Conservation (phyloP, 1,140 invertebrate genomes). For the Babylonia areolata region DNA sequence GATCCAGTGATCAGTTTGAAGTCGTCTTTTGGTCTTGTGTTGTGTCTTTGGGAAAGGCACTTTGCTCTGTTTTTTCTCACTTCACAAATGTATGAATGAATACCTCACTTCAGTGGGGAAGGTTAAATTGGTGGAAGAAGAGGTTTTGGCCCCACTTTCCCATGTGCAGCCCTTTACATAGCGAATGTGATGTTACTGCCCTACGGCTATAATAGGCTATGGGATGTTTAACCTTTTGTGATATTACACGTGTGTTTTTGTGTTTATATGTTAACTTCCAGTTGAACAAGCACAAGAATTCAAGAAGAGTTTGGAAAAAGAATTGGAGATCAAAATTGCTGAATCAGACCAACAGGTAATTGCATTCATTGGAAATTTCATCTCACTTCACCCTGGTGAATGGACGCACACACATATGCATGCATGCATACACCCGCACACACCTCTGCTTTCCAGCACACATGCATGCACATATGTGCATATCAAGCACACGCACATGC, state of each 20-base stretch:
- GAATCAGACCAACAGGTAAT: slow-evolving; percentile 34
- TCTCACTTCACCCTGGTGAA: neutral
- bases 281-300: slow-evolving; percentile 35
- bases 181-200: no score
- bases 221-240: neutral
- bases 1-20: no score
- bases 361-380: no score
- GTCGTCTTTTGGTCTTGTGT: no score
- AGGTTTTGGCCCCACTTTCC: no score
- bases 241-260: neutral
- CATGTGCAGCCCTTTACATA: no score
- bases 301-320: slow-evolving; percentile 26
- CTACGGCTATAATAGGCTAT: no score
- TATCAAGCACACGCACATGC: neutral
- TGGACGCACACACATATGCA: neutral
- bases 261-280: neutral
- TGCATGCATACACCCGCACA: neutral
- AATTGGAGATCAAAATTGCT: slow-evolving; percentile 9
- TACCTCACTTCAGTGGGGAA: no score
- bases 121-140: no score
- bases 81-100: no score
- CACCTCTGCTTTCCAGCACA: neutral
- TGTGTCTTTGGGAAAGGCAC: no score
- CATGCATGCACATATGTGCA: neutral
- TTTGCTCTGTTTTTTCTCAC: no score